A percentile compares a stretch with the other conserved stretches of the same genome.
Conservation (phyloP, 2,113 vertebrate genomes). For the Cryptomyrus ogoouensis region DNA sequence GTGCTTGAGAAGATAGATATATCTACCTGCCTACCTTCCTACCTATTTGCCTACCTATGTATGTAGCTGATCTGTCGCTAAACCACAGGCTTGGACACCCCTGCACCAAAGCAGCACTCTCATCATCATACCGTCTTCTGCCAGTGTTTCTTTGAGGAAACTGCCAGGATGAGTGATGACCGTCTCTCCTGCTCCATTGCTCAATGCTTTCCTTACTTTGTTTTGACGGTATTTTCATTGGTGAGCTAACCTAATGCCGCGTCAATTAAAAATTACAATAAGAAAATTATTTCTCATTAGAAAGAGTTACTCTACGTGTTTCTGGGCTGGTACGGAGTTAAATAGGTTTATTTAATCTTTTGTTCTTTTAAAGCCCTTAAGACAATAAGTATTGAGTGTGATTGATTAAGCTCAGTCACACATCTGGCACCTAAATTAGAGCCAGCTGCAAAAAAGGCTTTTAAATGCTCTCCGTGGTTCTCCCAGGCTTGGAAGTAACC, state of each 20-base stretch:
- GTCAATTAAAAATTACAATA: background rate
- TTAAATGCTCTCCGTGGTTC: background rate
- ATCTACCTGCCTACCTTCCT: background rate
- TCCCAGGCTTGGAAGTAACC: background rate
- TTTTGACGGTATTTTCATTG: background rate
- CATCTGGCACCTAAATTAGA: background rate
- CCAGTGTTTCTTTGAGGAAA: background rate
- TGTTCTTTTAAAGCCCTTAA: background rate
- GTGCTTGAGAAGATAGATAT: background rate
- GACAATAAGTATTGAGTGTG: background rate
- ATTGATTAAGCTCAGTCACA: background rate
- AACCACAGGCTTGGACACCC: background rate
- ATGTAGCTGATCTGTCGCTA: background rate
- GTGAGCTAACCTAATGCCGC: background rate
- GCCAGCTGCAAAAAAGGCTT: background rate
- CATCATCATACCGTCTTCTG: background rate
- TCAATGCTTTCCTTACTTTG: background rate
- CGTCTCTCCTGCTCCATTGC: background rate
- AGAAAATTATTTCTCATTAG: background rate
- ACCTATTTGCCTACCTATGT: background rate
- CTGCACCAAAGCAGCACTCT: background rate
- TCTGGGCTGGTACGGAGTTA: background rate
- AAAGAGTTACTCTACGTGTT: background rate
- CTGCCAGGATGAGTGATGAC: background rate
- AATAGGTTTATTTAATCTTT: background rate